phyloP scores from a whole-genome alignment of 2,888 invertebrate species.

The Aphodius granarius region DNA sequence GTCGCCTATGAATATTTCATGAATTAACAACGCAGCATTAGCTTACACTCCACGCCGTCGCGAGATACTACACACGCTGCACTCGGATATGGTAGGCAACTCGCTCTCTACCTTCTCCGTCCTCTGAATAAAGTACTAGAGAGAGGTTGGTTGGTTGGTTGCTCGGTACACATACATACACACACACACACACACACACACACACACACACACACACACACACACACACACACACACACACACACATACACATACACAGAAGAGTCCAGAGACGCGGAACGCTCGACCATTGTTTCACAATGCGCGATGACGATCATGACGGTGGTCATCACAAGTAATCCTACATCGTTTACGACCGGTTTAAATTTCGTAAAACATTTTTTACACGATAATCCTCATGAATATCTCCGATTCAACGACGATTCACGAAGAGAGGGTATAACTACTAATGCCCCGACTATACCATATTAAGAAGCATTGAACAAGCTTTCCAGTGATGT shows the following conservation, averaged over 20 bases:
- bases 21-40: conserved; percentile 29
- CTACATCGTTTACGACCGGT: not conserved
- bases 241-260: too few relatives aligned
- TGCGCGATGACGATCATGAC: not conserved
- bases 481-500: not conserved
- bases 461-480: too few relatives aligned
- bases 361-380: not conserved
- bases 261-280: not conserved
- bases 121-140: not conserved
- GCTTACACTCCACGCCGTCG: conserved; percentile 26
- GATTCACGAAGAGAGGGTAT: not conserved
- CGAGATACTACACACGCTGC: not conserved
- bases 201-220: too few relatives aligned
- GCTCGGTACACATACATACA: too few relatives aligned
- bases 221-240: too few relatives aligned
- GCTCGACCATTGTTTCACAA: not conserved
- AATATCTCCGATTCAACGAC: not conserved
- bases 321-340: not conserved
- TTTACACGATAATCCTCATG: not conserved
- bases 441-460: not conserved
- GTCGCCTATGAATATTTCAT: conserved; percentile 29
- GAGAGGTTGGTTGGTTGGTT: not conserved
- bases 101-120: not conserved
- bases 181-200: too few relatives aligned
- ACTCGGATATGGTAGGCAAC: not conserved